Conservation (phyloP, 2,797 vertebrate genomes). For the Melanotaenia nigrans region DNA sequence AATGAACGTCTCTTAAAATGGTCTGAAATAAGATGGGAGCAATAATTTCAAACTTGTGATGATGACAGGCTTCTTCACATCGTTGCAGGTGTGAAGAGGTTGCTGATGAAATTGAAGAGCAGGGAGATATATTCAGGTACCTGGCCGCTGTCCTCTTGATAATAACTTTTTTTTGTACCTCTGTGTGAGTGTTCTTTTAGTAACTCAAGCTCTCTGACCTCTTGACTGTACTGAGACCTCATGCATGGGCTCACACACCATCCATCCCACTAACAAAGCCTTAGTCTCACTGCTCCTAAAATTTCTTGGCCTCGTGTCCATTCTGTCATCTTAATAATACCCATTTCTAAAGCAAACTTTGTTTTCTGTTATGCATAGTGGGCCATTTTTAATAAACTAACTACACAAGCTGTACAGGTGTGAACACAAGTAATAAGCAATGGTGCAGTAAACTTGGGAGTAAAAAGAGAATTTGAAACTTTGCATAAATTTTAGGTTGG, state of each 20-base stretch:
- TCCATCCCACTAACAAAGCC: conserved; percentile 67
- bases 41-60: conserved; percentile 50
- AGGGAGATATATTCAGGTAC: conserved; percentile 85
- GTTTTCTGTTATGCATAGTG: conserved; percentile 14
- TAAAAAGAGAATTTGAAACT: conserved; percentile 18
- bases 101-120: conserved; percentile 85
- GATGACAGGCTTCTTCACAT: conserved; percentile 76
- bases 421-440: conserved; percentile 60
- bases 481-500: conserved; percentile 17
- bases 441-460: conserved; percentile 61
- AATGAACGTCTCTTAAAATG: not conserved
- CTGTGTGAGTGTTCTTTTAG: conserved; percentile 36
- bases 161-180: conserved; percentile 37
- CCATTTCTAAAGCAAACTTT: conserved; percentile 12
- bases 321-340: conserved; percentile 36
- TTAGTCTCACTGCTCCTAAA: conserved; percentile 17
- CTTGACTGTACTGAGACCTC: conserved; percentile 47
- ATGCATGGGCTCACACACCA: conserved; percentile 58
- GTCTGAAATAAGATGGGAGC: not conserved
- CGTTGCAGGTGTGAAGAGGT: conserved; percentile 82
- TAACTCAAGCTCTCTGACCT: conserved; percentile 43
- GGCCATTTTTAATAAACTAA: conserved; percentile 27
- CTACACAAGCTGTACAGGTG: conserved; percentile 32
- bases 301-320: conserved; percentile 15
- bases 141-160: conserved; percentile 47